Percentiles rank a stretch among this genome's conserved stretches.
phyloP scores from a whole-genome alignment of 1,140 invertebrate genomes.

The Rhynchophorus ferrugineus region DNA sequence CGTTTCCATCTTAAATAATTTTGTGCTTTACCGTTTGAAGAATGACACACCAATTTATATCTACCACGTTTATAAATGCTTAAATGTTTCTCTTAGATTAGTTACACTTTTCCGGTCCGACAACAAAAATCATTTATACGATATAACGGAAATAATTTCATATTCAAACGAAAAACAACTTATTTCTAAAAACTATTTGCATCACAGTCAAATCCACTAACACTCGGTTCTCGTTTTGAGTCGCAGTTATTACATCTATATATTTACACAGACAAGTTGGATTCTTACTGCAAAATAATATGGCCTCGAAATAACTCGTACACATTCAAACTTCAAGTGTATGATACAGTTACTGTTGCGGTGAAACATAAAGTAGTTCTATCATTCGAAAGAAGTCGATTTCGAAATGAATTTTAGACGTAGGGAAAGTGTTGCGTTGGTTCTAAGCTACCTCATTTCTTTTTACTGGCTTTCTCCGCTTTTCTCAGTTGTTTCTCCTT shows the following conservation, averaged over 20 bases:
- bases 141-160: no score
- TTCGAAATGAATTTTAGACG: no score
- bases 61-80: no score
- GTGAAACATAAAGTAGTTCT: neutral
- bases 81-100: no score
- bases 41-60: no score
- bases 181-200: conserved; percentile 9
- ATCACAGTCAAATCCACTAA: conserved; percentile 16
- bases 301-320: neutral
- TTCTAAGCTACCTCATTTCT: conserved; percentile 43
- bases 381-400: neutral
- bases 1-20: no score
- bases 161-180: no score
- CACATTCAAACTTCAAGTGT: neutral
- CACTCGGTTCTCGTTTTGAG: conserved; percentile 3
- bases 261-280: neutral
- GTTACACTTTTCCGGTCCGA: no score
- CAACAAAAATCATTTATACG: no score
- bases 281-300: conserved; percentile 4
- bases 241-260: neutral
- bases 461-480: conserved; percentile 67
- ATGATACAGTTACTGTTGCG: neutral
- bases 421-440: no score
- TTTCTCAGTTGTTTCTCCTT: conserved; percentile 68
- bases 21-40: no score